Percentiles rank a stretch among this genome's conserved stretches.
Conservation (phyloP, 2,888 invertebrate species). For the Pheosia gnoma region DNA sequence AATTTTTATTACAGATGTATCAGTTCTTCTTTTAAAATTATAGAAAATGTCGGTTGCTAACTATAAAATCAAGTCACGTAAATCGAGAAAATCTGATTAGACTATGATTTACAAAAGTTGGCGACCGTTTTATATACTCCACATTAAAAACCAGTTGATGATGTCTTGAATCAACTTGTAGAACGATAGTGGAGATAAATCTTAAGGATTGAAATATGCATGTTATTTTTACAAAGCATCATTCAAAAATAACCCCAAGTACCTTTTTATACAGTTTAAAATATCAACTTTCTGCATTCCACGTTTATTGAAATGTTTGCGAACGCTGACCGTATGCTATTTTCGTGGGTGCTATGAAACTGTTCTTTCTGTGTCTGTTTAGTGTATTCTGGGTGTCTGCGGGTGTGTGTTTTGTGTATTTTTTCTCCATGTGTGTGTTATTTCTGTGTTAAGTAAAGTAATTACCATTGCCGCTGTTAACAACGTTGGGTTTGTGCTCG, state of each 20-base stretch:
- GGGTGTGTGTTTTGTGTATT: no score
- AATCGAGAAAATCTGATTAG: conserved; percentile 30
- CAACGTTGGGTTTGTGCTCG: conserved; percentile 67
- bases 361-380: no score
- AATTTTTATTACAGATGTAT: no score
- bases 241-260: neutral
- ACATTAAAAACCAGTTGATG: conserved; percentile 70
- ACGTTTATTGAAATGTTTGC: neutral
- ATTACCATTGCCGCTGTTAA: conserved; percentile 59
- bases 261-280: neutral
- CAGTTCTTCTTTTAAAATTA: no score
- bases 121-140: conserved; percentile 65
- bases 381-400: no score
- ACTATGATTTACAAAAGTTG: conserved; percentile 20
- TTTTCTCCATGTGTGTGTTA: no score
- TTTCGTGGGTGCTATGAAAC: no score
- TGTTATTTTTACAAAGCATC: neutral
- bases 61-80: neutral
- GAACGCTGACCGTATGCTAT: no score
- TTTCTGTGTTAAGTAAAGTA: neutral
- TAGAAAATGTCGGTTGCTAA: neutral
- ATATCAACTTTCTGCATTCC: neutral
- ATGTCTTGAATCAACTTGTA: conserved; percentile 70
- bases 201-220: neutral
- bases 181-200: conserved; percentile 72